Evolutionary conservation across 2,113 vertebrate genomes (phyloP).

Genomic region (Melanocharis versteri): DNA sequence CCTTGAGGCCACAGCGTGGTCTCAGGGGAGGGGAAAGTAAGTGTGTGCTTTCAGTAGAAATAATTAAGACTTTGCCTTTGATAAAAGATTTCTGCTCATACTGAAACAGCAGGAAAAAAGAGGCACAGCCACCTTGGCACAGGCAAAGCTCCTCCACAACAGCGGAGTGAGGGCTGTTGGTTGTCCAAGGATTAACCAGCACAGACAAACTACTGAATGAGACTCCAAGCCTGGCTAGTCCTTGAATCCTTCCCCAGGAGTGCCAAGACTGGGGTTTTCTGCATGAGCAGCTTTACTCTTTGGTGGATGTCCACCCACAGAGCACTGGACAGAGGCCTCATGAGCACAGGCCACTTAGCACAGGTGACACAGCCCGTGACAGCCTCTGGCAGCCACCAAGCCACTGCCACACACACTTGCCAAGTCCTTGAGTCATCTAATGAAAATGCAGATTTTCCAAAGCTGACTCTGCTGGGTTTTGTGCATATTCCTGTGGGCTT

Average conservation of each 20-base stretch:
- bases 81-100: neutral
- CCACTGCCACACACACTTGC: neutral
- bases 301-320: neutral
- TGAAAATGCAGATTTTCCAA: neutral
- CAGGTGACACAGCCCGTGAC: neutral
- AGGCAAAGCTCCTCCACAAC: neutral
- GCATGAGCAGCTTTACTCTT: neutral
- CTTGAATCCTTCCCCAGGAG: neutral
- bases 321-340: neutral
- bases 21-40: neutral
- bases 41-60: neutral
- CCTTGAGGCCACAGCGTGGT: rapidly evolving
- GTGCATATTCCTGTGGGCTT: slow-evolving; percentile 5
- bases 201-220: rapidly evolving
- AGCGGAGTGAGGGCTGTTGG: neutral
- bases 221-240: neutral
- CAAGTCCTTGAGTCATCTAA: slow-evolving; percentile 5
- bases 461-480: neutral
- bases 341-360: neutral
- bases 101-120: neutral
- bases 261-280: neutral
- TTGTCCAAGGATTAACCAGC: neutral
- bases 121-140: neutral
- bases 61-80: neutral
- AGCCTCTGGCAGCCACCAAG: neutral